Base-by-base conservation (phyloP, 1,140 invertebrate species). In the Calephelis nemesis region DNA sequence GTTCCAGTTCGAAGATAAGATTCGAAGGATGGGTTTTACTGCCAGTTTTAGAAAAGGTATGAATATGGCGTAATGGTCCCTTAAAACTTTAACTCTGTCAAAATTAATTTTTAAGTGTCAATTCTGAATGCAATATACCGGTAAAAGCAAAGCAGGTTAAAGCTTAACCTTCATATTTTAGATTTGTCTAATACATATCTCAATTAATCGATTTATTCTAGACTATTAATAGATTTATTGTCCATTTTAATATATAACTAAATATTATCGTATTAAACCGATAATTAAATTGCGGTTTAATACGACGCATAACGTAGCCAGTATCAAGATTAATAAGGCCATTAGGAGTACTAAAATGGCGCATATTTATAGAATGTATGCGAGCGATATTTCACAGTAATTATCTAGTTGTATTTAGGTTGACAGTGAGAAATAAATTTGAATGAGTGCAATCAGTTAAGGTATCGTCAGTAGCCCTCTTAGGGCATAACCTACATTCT, bases 401-500 rank as follows among this genome's bases (percentile, higher is more conserved):
- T 67, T 67, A 68, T 40, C 64, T 42, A 11, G 49, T 52, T 54
- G 7, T 50, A 45, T 65, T 52, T 52, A 50, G 49, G 40, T 49
- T 50, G 7, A 54, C 52, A 15, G 62, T 39, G 60, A 67, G 52
- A 71, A 63, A 77, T 79, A 78, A 76, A 82, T 83, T 80, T 80
- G 73, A 82, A 82, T 83, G 68, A 67, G 71, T 75, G 73, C 76
- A 72, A 75, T 81, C 78, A 74, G 78, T 77, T 74, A 76, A 67
- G 67, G 74, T 69, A 72, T 75, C 76, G 69, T 76, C 72, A 68
- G 62, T 63, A 58, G 64, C 77, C 68, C 65, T 63, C 72, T 85
- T 80, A 81, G 82, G 83, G 69, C 67, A 78, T 83, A 83, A 79
- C 78, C 82, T 75, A 76, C 74, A 84, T 84, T 81, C 83, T 83